Conservation (phyloP, 2,888 invertebrate genomes). For the Heteromyza rotundicornis region DNA sequence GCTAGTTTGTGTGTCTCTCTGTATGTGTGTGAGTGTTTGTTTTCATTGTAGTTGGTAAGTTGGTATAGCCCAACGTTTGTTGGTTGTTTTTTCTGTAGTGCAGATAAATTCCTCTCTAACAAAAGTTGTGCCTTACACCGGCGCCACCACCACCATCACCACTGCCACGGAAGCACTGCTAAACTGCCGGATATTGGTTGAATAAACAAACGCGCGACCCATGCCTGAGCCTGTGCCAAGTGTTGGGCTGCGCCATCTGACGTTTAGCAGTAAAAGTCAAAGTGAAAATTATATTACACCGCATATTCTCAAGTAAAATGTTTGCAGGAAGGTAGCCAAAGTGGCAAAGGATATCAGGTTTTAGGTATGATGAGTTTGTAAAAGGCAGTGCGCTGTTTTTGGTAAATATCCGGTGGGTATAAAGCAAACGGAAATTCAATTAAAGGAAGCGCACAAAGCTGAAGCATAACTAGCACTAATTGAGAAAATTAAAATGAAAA, state of each 20-base stretch:
- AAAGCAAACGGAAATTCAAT: too few species aligned
- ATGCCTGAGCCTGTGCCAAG: not conserved
- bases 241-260: not conserved
- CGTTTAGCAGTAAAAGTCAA: conserved; percentile 3
- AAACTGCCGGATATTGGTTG: not conserved
- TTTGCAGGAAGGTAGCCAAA: too few species aligned
- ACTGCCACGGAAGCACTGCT: not conserved
- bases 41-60: not conserved
- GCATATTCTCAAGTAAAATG: not conserved
- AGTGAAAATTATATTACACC: not conserved
- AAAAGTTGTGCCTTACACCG: not conserved
- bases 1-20: not conserved
- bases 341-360: too few species aligned
- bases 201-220: not conserved
- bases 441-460: too few species aligned
- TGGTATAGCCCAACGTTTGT: too few species aligned
- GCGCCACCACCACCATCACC: not conserved
- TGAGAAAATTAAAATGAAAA: too few species aligned
- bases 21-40: not conserved
- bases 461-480: too few species aligned
- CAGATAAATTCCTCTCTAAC: not conserved
- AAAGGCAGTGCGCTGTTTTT: too few species aligned
- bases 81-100: conserved; percentile 1
- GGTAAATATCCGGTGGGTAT: too few species aligned
- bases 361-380: too few species aligned